Evolutionary conservation across 2,888 invertebrate genomes (phyloP).

Genomic region (Drosophila ochracea): DNA sequence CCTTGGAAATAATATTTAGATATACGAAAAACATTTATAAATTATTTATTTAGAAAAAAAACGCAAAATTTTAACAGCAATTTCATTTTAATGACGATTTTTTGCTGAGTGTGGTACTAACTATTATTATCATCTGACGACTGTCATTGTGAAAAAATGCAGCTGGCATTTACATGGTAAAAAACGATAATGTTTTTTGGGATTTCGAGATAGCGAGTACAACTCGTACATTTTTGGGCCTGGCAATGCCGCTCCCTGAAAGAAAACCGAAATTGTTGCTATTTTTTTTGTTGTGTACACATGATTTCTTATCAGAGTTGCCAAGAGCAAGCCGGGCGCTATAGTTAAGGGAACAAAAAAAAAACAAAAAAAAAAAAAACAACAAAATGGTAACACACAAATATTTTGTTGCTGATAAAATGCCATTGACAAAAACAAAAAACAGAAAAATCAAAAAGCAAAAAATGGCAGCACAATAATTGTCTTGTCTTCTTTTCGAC

Average conservation of each 20-base stretch:
- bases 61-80: not conserved
- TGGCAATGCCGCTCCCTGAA: constrained; percentile 38
- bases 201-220: constrained; percentile 9
- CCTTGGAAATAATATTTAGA: not conserved
- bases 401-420: constrained; percentile 63
- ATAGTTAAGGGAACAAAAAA: constrained; percentile 27
- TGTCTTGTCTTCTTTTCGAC: constrained; percentile 26
- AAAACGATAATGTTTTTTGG: not conserved
- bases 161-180: constrained; percentile 7
- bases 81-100: not conserved
- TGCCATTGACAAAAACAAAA: constrained; percentile 62
- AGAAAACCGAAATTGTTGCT: constrained; percentile 18
- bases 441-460: not conserved
- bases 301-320: constrained; percentile 42
- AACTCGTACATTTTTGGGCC: constrained; percentile 20
- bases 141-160: not conserved
- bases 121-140: not conserved
- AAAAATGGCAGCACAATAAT: constrained; percentile 33
- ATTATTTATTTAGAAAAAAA: not conserved
- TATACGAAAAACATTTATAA: not conserved
- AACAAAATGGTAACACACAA: constrained; percentile 18
- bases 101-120: not conserved
- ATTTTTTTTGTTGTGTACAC: constrained; percentile 5
- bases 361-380: not conserved
- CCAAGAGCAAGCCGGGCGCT: constrained; percentile 33